A percentile compares a stretch with the other conserved stretches of the same genome.
phyloP scores from a whole-genome alignment of 1,140 invertebrate species.

The Rhynchophorus ferrugineus region DNA sequence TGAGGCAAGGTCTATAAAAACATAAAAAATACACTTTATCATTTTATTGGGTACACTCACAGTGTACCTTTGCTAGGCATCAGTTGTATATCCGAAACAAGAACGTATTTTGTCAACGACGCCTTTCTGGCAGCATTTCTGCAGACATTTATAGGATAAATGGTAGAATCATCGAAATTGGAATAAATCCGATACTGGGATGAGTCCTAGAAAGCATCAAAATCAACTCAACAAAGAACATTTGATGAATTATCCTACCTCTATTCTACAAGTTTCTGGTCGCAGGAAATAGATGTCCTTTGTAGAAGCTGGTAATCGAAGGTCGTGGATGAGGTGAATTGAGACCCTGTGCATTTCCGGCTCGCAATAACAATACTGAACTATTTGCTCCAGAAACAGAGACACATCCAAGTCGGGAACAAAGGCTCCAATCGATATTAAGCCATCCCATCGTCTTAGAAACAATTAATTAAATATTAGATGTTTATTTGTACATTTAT shows the following conservation, averaged over 20 bases:
- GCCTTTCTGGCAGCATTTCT: constrained; percentile 60
- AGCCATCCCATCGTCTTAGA: constrained; percentile 60
- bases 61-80: constrained; percentile 51
- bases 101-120: constrained; percentile 54
- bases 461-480: not conserved
- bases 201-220: constrained; percentile 25
- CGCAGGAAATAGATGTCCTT: constrained; percentile 16
- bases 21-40: no score
- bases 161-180: constrained; percentile 10
- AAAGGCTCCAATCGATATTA: constrained; percentile 64
- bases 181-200: constrained; percentile 5
- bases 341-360: constrained; percentile 59
- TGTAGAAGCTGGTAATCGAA: constrained; percentile 31
- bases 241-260: constrained; percentile 3
- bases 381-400: constrained; percentile 52
- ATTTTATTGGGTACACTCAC: no score
- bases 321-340: constrained; percentile 59
- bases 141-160: constrained; percentile 69
- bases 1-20: constrained; percentile 43
- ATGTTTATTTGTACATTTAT: no score
- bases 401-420: constrained; percentile 61
- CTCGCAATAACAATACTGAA: constrained; percentile 55
- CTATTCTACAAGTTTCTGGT: constrained; percentile 8
- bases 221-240: no score
- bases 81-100: constrained; percentile 71